A percentile compares a stretch with the other conserved stretches of the same genome.
phyloP scores from a whole-genome alignment of 2,113 vertebrate genomes.

The Hippocampus guttulatus region DNA sequence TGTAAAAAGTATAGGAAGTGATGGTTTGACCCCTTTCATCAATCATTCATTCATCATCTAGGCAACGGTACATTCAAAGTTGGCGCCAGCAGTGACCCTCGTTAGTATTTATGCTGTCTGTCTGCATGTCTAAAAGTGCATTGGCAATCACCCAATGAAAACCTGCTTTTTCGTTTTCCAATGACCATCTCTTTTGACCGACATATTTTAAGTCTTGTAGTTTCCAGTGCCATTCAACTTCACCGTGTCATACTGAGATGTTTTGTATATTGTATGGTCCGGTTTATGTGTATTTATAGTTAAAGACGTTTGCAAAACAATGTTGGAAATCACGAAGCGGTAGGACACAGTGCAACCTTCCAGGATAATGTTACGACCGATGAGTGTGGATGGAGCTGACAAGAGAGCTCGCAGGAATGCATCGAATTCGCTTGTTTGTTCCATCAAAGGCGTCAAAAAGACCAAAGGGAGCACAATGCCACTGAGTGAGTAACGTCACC shows the following conservation, averaged over 20 bases:
- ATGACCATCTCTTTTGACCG: too few species aligned
- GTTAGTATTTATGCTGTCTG: too few species aligned
- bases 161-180: too few species aligned
- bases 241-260: background rate
- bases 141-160: too few species aligned
- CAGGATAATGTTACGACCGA: background rate
- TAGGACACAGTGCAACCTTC: background rate
- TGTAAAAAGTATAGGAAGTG: too few species aligned
- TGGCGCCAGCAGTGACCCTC: too few species aligned
- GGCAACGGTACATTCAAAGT: too few species aligned
- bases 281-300: background rate
- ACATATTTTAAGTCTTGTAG: background rate
- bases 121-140: too few species aligned
- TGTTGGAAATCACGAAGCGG: background rate
- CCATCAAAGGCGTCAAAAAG: slow-evolving; percentile 44
- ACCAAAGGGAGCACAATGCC: slow-evolving; percentile 28
- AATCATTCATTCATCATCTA: too few species aligned
- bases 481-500: slow-evolving; percentile 42
- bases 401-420: slow-evolving; percentile 30
- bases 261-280: background rate
- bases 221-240: background rate
- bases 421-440: slow-evolving; percentile 22
- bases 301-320: background rate
- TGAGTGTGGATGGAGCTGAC: background rate
- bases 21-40: too few species aligned